These are phyloP conservation scores for Adineta ricciae DNA, from an alignment of 2,888 invertebrate species.

Conservation along the genomic window DNA sequence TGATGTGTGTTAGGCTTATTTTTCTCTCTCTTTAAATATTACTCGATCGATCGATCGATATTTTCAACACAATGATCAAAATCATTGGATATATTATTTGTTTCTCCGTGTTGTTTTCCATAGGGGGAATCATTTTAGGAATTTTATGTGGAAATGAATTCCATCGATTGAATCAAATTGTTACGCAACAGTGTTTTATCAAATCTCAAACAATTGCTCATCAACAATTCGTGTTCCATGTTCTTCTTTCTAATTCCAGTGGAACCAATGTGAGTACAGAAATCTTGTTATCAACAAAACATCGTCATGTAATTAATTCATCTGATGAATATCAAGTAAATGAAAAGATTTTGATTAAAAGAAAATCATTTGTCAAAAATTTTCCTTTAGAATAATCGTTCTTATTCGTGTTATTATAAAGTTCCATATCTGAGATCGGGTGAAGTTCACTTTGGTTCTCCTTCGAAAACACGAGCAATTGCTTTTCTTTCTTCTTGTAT, in stretches of 20 bases:
- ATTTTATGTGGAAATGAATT: not conserved
- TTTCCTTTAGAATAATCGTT: not conserved
- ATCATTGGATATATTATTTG: too few relatives aligned
- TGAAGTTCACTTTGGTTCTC: not conserved
- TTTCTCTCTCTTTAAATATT: too few relatives aligned
- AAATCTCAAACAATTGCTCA: not conserved
- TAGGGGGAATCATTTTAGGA: not conserved
- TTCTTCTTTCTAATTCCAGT: not conserved
- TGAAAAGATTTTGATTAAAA: not conserved
- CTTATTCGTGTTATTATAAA: not conserved
- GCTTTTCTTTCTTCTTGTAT: not conserved
- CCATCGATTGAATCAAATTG: not conserved
- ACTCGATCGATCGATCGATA: too few relatives aligned
- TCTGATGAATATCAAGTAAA: not conserved
- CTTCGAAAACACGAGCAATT: not conserved
- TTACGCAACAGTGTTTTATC: not conserved
- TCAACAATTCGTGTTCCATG: not conserved
- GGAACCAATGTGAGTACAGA: not conserved
- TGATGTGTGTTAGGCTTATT: too few relatives aligned
- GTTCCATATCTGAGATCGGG: not conserved
- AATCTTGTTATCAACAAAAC: not conserved
- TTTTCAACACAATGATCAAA: too few relatives aligned
- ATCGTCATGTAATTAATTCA: not conserved
- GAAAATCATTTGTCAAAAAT: not conserved
- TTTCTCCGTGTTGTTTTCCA: not conserved